Conservation (phyloP, 2,113 vertebrate species). For the Siphamia tubifer region DNA sequence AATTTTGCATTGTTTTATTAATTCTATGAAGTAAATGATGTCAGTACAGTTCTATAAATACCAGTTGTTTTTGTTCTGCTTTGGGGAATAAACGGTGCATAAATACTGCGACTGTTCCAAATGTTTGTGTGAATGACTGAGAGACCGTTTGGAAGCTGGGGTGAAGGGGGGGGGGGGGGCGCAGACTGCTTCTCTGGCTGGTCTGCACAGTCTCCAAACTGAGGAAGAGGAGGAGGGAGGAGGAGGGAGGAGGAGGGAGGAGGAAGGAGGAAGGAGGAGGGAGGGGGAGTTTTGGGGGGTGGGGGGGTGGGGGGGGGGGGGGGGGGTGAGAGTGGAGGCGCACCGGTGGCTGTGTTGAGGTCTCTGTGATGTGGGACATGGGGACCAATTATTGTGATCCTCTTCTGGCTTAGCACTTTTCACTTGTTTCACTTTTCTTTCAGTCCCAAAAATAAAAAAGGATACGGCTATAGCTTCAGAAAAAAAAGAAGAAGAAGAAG, state of each 20-base stretch:
- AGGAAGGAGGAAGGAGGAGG: background rate
- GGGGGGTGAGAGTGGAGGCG: too few species aligned
- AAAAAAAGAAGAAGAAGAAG: background rate
- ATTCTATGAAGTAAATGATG: too few species aligned
- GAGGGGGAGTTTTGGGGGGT: background rate
- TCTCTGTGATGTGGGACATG: background rate
- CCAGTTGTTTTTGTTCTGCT: too few species aligned
- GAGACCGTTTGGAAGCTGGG: background rate
- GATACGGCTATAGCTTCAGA: background rate
- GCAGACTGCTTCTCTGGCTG: background rate
- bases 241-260: background rate
- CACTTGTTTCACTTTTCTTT: background rate
- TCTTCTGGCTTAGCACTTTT: background rate
- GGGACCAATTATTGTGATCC: constrained; percentile 27
- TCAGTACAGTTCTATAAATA: too few species aligned
- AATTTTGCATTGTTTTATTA: too few species aligned
- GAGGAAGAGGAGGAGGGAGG: background rate
- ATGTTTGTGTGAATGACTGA: background rate
- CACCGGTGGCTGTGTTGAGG: constrained; percentile 10
- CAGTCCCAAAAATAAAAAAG: constrained; percentile 57
- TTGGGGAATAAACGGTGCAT: too few species aligned
- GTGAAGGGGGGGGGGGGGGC: background rate
- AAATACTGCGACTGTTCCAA: background rate
- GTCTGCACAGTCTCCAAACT: constrained; percentile 7
- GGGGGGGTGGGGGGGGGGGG: background rate